phyloP scores from a whole-genome alignment of 2,113 vertebrate genomes.

The Conger conger region DNA sequence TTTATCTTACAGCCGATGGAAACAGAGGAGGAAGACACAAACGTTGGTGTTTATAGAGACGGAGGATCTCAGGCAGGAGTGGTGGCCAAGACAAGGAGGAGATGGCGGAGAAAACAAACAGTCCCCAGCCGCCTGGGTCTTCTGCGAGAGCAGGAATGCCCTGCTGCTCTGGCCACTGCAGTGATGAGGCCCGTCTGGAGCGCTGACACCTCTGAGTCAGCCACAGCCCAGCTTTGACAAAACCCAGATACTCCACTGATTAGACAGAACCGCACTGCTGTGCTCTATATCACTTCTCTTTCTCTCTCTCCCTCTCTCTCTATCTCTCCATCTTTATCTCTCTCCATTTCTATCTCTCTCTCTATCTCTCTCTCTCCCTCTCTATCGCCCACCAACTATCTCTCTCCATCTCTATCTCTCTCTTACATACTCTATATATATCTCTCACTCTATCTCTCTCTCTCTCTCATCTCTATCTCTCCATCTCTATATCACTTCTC shows the following conservation, averaged over 20 bases:
- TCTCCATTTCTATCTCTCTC: too few species aligned
- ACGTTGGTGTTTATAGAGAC: constrained; percentile 50
- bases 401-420: too few species aligned
- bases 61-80: constrained; percentile 57
- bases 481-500: too few species aligned
- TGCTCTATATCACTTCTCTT: background rate
- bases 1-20: constrained; percentile 39
- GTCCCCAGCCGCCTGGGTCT: constrained; percentile 46
- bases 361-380: background rate
- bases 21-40: constrained; percentile 40
- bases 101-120: constrained; percentile 68
- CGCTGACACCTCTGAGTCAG: constrained; percentile 61
- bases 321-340: too few species aligned
- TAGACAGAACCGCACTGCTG: constrained; percentile 29
- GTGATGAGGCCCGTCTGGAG: constrained; percentile 48
- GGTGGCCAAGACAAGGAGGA: constrained; percentile 62
- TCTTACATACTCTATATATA: background rate
- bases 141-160: constrained; percentile 58
- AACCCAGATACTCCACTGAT: constrained; percentile 51
- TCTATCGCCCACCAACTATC: too few species aligned
- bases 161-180: constrained; percentile 46
- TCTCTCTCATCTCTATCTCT: background rate
- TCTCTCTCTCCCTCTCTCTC: background rate
- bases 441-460: background rate
- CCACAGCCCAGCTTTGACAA: constrained; percentile 54